Conservation (phyloP, 2,888 invertebrate genomes). For the Monopis laevigella region DNA sequence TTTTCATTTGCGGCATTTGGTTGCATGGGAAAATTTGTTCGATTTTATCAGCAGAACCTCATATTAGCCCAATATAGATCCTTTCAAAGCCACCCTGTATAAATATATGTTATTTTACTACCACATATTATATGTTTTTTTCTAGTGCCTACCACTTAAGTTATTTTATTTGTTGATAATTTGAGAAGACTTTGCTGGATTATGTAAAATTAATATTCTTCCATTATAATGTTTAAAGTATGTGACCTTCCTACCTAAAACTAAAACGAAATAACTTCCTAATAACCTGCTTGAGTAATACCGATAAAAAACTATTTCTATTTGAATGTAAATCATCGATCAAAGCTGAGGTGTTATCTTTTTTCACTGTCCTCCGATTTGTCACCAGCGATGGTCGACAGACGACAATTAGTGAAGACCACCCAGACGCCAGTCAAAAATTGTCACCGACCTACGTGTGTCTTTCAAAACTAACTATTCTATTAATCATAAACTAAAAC, state of each 20-base stretch:
- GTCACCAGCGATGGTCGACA: slow-evolving; percentile 32
- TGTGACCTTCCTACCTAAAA: not conserved
- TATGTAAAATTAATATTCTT: too few relatives aligned
- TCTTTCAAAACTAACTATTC: not conserved
- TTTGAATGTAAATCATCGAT: slow-evolving; percentile 21
- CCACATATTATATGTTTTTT: too few relatives aligned
- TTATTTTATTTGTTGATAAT: too few relatives aligned
- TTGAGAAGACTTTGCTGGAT: too few relatives aligned
- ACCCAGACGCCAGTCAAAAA: slow-evolving; percentile 26
- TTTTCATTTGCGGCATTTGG: too few relatives aligned
- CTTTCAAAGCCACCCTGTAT: too few relatives aligned
- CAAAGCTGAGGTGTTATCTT: slow-evolving; percentile 28
- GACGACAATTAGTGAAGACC: slow-evolving; percentile 38
- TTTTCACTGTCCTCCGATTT: slow-evolving; percentile 32
- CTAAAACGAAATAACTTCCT: not conserved
- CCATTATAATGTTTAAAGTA: too few relatives aligned
- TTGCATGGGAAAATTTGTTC: too few relatives aligned
- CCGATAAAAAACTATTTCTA: slow-evolving; percentile 16
- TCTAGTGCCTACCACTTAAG: too few relatives aligned
- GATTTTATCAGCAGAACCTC: too few relatives aligned
- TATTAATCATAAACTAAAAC: not conserved
- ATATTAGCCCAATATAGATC: too few relatives aligned
- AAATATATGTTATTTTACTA: too few relatives aligned
- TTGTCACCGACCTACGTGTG: slow-evolving; percentile 5
- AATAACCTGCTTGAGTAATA: not conserved